A percentile compares a stretch with the other conserved stretches of the same genome.
Conservation (phyloP, 2,888 invertebrate species). For the Thereva unica region DNA sequence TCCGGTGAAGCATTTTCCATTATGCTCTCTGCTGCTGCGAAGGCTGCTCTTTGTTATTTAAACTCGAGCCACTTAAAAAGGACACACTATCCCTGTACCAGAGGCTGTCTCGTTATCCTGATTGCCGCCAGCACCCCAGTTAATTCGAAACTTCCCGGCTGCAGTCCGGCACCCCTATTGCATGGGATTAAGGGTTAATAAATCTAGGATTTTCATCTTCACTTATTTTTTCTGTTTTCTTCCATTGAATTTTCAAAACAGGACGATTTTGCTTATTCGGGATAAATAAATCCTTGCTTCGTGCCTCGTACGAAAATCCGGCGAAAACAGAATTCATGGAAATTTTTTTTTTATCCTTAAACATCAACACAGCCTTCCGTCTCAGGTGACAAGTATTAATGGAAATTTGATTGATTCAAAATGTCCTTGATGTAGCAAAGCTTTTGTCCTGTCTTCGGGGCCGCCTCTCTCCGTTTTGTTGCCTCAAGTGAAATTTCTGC, state of each 20-base stretch:
- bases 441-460: not conserved
- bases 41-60: constrained; percentile 17
- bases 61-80: constrained; percentile 27
- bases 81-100: constrained; percentile 14
- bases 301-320: not conserved
- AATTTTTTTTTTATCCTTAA: constrained; percentile 1
- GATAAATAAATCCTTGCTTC: too few species aligned
- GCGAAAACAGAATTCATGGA: not conserved
- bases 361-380: too few species aligned
- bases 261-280: not conserved
- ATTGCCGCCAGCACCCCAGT: too few species aligned
- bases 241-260: not conserved
- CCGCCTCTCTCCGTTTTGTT: not conserved
- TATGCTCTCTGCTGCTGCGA: constrained; percentile 2
- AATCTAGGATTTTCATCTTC: too few species aligned
- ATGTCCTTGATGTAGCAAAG: constrained; percentile 14
- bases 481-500: not conserved
- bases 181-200: too few species aligned
- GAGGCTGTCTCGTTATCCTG: not conserved
- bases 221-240: not conserved
- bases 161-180: too few species aligned
- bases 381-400: constrained; percentile 38
- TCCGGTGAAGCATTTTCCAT: not conserved
- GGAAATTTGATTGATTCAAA: constrained; percentile 39
- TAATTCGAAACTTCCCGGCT: too few species aligned